Percentiles rank a stretch among this genome's conserved stretches.
These are phyloP conservation scores for Saguinus midas DNA, from an alignment of 2,113 vertebrate species.

Conservation along the genomic window DNA sequence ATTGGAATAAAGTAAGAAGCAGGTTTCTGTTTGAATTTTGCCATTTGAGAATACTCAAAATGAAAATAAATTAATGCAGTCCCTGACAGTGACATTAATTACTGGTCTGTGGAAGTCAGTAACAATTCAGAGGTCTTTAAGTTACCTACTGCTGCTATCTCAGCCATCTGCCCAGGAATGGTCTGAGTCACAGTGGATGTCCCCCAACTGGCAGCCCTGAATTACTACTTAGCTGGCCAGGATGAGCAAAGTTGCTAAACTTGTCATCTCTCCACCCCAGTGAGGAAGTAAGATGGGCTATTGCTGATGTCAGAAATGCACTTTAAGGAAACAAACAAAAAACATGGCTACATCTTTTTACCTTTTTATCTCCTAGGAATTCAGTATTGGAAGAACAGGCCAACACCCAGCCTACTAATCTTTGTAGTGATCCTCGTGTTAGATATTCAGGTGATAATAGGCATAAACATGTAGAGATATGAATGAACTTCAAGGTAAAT, in stretches of 20 bases:
- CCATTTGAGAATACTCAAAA: slow-evolving; percentile 10
- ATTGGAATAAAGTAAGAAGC: not conserved
- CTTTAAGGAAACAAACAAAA: slow-evolving; percentile 59
- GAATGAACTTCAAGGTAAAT: slow-evolving; percentile 83
- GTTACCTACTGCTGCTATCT: not conserved
- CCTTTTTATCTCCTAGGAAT: slow-evolving; percentile 56
- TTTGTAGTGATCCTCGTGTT: slow-evolving; percentile 80
- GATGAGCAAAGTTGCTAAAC: not conserved
- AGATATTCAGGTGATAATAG: slow-evolving; percentile 68
- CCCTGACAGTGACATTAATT: not conserved
- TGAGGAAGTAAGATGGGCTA: not conserved
- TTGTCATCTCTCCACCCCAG: not conserved
- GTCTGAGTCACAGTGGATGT: not conserved
- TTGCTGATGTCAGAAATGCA: not conserved
- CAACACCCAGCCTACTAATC: slow-evolving; percentile 65
- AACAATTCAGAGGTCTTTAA: not conserved
- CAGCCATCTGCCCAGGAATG: not conserved
- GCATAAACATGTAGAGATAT: slow-evolving; percentile 73
- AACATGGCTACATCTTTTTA: slow-evolving; percentile 73
- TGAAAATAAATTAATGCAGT: not conserved
- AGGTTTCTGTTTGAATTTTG: slow-evolving; percentile 44
- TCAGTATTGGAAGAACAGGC: slow-evolving; percentile 73
- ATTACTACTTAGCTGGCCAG: not conserved
- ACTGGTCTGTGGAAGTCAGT: not conserved
- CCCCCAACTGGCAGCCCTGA: not conserved